Conservation (phyloP, 2,888 invertebrate species). For the Mantis religiosa region DNA sequence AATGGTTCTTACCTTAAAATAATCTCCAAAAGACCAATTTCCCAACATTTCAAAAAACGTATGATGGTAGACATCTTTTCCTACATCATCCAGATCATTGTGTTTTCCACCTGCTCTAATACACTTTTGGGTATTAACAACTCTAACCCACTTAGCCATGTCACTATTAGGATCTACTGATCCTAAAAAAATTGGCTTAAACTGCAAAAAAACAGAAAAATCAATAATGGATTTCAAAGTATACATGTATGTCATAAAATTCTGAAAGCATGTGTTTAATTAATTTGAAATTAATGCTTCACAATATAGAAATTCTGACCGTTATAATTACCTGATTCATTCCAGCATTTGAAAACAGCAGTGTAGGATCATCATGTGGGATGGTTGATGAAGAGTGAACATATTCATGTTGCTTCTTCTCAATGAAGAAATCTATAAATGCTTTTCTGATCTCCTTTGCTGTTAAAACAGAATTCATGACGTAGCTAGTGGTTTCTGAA, state of each 20-base stretch:
- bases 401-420: conserved; percentile 79
- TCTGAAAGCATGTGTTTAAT: not conserved
- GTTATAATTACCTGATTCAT: conserved; percentile 80
- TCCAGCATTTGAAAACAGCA: conserved; percentile 97
- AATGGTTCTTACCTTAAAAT: conserved; percentile 72
- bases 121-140: conserved; percentile 96
- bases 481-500: not conserved
- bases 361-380: conserved; percentile 94
- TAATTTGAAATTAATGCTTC: too few species aligned
- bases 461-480: conserved; percentile 35
- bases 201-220: conserved; percentile 49
- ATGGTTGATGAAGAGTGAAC: conserved; percentile 97
- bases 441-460: conserved; percentile 78
- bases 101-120: conserved; percentile 99
- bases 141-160: conserved; percentile 83
- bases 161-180: conserved; percentile 94
- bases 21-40: conserved; percentile 99
- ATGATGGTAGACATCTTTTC: conserved; percentile 99
- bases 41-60: conserved; percentile 99
- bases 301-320: too few species aligned
- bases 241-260: not conserved
- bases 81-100: conserved; percentile 98
- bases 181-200: conserved; percentile 96
- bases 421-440: conserved; percentile 87
- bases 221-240: not conserved